Percentiles rank a stretch among this genome's conserved stretches.
phyloP scores from a whole-genome alignment of 2,888 invertebrate species.

The Pyrochroa serraticornis region DNA sequence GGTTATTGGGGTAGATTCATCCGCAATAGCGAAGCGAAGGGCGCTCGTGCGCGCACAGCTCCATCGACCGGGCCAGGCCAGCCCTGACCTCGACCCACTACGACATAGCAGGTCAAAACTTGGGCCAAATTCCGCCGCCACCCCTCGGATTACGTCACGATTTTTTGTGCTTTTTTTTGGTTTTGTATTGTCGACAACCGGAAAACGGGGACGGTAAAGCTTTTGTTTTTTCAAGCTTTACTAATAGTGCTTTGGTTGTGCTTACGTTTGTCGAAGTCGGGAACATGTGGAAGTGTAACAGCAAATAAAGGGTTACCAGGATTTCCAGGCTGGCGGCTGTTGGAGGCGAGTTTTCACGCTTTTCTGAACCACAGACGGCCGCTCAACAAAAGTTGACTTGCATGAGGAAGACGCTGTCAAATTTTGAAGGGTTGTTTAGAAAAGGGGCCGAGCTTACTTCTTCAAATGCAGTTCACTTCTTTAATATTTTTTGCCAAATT shows the following conservation, averaged over 20 bases:
- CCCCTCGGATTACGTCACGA: conserved; percentile 24
- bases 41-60: conserved; percentile 46
- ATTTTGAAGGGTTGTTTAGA: too few species aligned
- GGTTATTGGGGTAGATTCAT: conserved; percentile 27
- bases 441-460: too few species aligned
- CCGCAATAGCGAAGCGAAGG: conserved; percentile 32
- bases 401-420: too few species aligned
- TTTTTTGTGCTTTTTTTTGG: conserved; percentile 10
- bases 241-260: conserved; percentile 2
- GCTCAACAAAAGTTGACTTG: too few species aligned
- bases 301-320: too few species aligned
- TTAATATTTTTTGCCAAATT: too few species aligned
- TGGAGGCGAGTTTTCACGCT: too few species aligned
- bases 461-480: too few species aligned
- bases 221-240: conserved; percentile 14
- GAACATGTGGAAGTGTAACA: too few species aligned
- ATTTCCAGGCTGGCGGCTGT: too few species aligned
- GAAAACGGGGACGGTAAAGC: background rate
- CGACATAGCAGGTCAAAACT: conserved; percentile 47
- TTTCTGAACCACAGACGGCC: too few species aligned
- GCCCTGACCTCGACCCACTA: conserved; percentile 57
- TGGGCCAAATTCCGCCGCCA: conserved; percentile 33
- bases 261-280: too few species aligned
- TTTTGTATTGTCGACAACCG: background rate
- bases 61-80: conserved; percentile 52